A percentile compares a stretch with the other conserved stretches of the same genome.
phyloP scores from a whole-genome alignment of 1,140 invertebrate species.

The Lasaia peninsularis region DNA sequence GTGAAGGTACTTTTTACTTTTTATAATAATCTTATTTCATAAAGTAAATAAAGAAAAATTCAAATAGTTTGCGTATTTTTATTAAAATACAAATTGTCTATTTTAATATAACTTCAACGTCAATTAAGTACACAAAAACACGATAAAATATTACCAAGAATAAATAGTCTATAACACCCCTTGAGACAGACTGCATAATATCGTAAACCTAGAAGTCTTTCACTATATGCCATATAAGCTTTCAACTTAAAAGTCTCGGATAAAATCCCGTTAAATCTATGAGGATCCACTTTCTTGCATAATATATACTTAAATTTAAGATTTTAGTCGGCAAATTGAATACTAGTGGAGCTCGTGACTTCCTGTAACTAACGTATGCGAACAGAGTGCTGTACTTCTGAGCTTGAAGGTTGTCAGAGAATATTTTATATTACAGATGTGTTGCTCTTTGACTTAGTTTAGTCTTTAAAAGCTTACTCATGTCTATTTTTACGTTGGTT shows the following conservation, averaged over 20 bases:
- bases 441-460: background rate
- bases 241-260: background rate
- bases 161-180: background rate
- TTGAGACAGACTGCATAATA: slow-evolving; percentile 5
- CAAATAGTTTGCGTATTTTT: too few species aligned
- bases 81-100: too few species aligned
- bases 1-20: too few species aligned
- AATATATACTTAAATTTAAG: slow-evolving; percentile 52
- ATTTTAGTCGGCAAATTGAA: slow-evolving; percentile 72
- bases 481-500: too few species aligned
- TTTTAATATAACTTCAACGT: too few species aligned
- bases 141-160: background rate
- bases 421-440: slow-evolving; percentile 25
- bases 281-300: background rate
- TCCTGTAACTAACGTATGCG: slow-evolving; percentile 70
- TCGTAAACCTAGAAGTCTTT: background rate
- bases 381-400: slow-evolving; percentile 38
- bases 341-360: slow-evolving; percentile 60
- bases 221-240: background rate
- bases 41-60: too few species aligned
- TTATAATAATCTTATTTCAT: too few species aligned
- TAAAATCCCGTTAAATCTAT: slow-evolving; percentile 5
- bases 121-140: too few species aligned
- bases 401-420: slow-evolving; percentile 63
- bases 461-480: too few species aligned